Base-by-base conservation (phyloP, 1,140 invertebrate species). In the Arion vulgaris region DNA sequence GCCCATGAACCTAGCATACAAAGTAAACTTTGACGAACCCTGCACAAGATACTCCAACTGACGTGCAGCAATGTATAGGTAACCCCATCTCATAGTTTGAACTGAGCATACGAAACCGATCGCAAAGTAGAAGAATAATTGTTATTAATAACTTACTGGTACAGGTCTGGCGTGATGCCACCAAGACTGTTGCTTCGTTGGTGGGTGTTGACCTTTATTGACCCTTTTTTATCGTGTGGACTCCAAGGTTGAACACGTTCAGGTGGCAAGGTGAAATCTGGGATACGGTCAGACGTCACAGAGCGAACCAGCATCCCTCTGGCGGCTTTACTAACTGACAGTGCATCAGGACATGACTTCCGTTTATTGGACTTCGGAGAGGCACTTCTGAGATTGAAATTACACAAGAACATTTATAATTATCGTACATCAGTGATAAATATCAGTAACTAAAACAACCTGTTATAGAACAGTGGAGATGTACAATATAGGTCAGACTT, bases 261-360 rank as follows among this genome's bases (percentile, higher is more conserved):
- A 13, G 89, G 87, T 11, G 89, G 89, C 0, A 90, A 76, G 7
- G 84, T 83, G 81, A 90, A 90, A 75, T 88, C 86, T 17, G 89
- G 88, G 53, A 89, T 85, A 15, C 81, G 80, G 68, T 87, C 87
- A 26, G 84, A 80, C 0, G 88, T 89, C 73, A 89, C 51, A 13
- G 86, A 87, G 5, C 88, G 85, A 26, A 88, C 84, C 69, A 90
- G 73, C 34, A 86, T 53, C 2, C 80, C 83, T 36, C 78, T 69
- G 28, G 73, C 85, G 39, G 53, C 17, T 62, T 41, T 28, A 83
- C 28, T 28, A n/a, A 76, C 13, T n/a, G 66, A 34, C 19, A 81
- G 34, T 34, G 84, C 83, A 68, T 89, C 87, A 2, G 88, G 87
- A 76, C 87, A 89, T 19, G 88, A 89, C 69, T 83, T 83, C 26